These are phyloP conservation scores for Amazona guildingii DNA, from an alignment of 2,113 vertebrate genomes.

Conservation along the genomic window DNA sequence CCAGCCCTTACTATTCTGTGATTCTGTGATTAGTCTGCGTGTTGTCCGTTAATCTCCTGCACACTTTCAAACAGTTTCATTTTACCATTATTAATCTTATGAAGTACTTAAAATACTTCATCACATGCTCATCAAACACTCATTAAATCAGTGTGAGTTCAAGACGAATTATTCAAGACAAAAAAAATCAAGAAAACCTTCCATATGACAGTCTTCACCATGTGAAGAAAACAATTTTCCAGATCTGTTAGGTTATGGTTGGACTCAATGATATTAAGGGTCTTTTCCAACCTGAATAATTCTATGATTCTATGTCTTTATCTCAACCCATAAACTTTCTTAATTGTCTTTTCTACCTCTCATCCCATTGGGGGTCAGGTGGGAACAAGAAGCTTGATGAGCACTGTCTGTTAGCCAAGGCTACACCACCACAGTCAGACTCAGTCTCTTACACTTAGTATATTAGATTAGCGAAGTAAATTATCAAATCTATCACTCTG, in stretches of 20 bases:
- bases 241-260: background rate
- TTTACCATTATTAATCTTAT: background rate
- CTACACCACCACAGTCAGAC: background rate
- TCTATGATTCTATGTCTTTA: background rate
- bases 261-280: background rate
- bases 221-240: background rate
- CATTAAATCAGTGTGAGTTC: background rate
- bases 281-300: background rate
- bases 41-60: no score
- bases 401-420: background rate
- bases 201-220: background rate
- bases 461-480: background rate
- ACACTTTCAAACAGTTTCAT: background rate
- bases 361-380: background rate
- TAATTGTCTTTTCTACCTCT: background rate
- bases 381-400: background rate
- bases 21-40: no score
- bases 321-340: background rate
- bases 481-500: background rate
- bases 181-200: background rate
- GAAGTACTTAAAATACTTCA: background rate
- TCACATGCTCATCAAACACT: background rate
- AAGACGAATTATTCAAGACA: background rate
- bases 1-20: no score
- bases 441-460: background rate